These are phyloP conservation scores for Hypomecis punctinalis DNA, from an alignment of 2,888 invertebrate species.

Conservation along the genomic window DNA sequence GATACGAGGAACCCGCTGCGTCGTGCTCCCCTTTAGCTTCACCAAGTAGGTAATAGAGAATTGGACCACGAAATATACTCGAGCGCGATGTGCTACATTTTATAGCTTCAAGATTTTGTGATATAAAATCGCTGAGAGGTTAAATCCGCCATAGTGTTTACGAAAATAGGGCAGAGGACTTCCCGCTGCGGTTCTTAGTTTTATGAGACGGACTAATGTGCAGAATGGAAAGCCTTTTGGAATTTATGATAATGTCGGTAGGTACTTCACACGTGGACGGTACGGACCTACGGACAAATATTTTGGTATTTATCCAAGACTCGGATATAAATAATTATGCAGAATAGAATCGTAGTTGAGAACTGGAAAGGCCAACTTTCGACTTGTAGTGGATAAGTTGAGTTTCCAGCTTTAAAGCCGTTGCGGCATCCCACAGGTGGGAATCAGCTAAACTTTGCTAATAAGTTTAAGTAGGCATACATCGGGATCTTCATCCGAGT, in stretches of 20 bases:
- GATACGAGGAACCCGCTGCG: slow-evolving; percentile 35
- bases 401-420: slow-evolving; percentile 19
- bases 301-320: too few species aligned
- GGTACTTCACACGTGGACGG: too few species aligned
- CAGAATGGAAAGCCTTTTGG: slow-evolving; percentile 6
- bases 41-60: slow-evolving; percentile 33
- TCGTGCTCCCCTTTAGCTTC: slow-evolving; percentile 33
- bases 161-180: slow-evolving; percentile 16
- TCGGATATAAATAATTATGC: background rate
- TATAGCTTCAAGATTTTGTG: slow-evolving; percentile 20
- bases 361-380: slow-evolving; percentile 22
- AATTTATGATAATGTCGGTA: background rate
- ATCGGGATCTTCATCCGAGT: background rate
- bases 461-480: slow-evolving; percentile 1
- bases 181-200: slow-evolving; percentile 21
- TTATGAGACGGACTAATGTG: slow-evolving; percentile 16
- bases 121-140: slow-evolving; percentile 9
- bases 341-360: slow-evolving; percentile 6
- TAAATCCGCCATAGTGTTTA: slow-evolving; percentile 16
- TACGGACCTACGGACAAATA: too few species aligned
- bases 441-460: slow-evolving; percentile 27
- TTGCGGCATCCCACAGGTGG: slow-evolving; percentile 25
- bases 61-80: slow-evolving; percentile 33
- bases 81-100: slow-evolving; percentile 7
- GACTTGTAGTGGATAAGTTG: slow-evolving; percentile 23